phyloP scores from a whole-genome alignment of 2,113 vertebrate genomes.

The Mesoclemmys tuberculata region DNA sequence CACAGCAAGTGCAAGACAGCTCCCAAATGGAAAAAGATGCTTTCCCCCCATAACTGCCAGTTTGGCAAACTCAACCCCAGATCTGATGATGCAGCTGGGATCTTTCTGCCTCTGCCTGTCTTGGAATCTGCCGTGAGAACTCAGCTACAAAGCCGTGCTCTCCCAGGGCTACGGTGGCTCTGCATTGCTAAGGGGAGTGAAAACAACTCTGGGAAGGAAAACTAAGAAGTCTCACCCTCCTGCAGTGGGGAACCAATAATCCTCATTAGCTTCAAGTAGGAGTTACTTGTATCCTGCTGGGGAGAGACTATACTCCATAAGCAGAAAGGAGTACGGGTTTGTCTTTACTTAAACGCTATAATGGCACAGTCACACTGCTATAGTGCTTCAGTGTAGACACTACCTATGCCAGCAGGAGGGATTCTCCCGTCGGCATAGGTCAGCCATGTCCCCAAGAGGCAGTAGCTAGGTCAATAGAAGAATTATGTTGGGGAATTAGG shows the following conservation, averaged over 20 bases:
- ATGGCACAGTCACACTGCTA: neutral
- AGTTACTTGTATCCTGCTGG: no score
- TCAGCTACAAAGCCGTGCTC: neutral
- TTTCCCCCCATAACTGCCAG: neutral
- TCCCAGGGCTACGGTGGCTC: no score
- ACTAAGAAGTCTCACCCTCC: neutral
- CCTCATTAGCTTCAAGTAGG: neutral
- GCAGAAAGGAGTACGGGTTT: rapidly evolving
- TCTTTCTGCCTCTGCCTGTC: neutral
- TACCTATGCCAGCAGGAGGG: neutral
- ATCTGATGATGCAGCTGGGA: neutral
- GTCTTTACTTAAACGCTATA: neutral
- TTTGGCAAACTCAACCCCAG: neutral
- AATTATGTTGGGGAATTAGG: neutral
- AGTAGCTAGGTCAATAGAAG: no score
- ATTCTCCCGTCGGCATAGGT: neutral
- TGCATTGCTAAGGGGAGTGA: neutral
- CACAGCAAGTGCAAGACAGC: neutral
- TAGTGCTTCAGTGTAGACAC: neutral
- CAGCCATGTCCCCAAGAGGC: neutral
- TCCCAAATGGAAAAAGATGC: neutral
- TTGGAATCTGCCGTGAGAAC: neutral
- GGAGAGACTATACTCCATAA: neutral
- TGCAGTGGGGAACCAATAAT: neutral
- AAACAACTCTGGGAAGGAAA: neutral